A percentile compares a stretch with the other conserved stretches of the same genome.
phyloP scores from a whole-genome alignment of 2,888 invertebrate genomes.

The Cantharis rufa region DNA sequence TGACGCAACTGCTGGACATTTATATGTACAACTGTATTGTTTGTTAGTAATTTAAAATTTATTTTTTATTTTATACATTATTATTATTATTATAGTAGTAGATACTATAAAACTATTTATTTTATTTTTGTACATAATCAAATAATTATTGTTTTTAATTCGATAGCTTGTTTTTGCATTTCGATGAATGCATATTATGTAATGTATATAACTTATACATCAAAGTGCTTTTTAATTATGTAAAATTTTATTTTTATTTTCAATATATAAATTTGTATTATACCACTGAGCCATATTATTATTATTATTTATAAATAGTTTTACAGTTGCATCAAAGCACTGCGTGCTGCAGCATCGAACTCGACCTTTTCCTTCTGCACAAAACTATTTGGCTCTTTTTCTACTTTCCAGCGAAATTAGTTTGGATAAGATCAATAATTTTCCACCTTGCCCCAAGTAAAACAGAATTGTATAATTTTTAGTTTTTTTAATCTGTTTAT shows the following conservation, averaged over 20 bases:
- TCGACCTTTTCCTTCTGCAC: background rate
- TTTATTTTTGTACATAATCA: background rate
- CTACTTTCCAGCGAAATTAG: too few relatives aligned
- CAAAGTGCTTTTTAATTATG: background rate
- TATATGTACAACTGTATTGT: background rate
- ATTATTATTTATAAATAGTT: background rate
- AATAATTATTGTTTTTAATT: background rate
- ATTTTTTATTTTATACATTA: background rate
- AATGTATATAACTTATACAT: background rate
- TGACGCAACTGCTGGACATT: background rate
- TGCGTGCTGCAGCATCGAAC: background rate
- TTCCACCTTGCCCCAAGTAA: too few relatives aligned
- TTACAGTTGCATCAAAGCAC: background rate
- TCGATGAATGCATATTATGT: background rate
- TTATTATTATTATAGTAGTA: background rate
- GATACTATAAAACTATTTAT: background rate
- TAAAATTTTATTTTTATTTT: background rate
- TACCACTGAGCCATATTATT: background rate
- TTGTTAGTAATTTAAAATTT: background rate
- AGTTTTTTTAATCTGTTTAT: too few relatives aligned
- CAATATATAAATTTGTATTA: background rate
- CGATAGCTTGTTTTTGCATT: background rate
- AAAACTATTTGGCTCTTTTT: too few relatives aligned
- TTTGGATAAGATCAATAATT: background rate
- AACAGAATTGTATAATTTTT: too few relatives aligned